phyloP scores from a whole-genome alignment of 2,888 invertebrate species.

The Hermodice carunculata region DNA sequence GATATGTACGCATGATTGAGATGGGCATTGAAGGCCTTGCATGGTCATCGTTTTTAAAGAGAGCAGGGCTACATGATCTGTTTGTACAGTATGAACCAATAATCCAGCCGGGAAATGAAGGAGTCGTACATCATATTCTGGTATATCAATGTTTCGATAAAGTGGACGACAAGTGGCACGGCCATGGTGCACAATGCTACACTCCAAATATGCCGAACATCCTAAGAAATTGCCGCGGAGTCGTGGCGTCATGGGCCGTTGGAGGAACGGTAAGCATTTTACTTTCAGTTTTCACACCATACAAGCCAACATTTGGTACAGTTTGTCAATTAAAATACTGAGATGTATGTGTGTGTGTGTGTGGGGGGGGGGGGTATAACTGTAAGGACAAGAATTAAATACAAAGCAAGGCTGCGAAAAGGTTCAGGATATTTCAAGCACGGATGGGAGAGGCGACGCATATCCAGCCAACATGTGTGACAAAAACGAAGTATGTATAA shows the following conservation, averaged over 20 bases:
- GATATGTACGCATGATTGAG: no score
- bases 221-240: not conserved
- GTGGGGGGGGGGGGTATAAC: no score
- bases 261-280: slow-evolving; percentile 19
- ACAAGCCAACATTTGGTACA: no score
- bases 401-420: no score
- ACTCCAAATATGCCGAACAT: slow-evolving; percentile 4
- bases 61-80: not conserved
- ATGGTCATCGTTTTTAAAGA: no score
- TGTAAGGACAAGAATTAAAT: not conserved
- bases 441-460: no score
- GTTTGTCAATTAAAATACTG: not conserved
- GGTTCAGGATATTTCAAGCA: no score
- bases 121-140: slow-evolving; percentile 23
- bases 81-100: slow-evolving; percentile 11
- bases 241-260: slow-evolving; percentile 10
- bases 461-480: no score
- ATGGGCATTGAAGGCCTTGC: no score
- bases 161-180: not conserved
- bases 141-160: slow-evolving; percentile 14
- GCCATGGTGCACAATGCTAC: slow-evolving; percentile 3
- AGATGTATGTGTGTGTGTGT: no score
- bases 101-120: slow-evolving; percentile 10
- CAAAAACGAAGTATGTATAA: no score
- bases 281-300: no score